Evolutionary conservation across 2,888 invertebrate species (phyloP), one percentile per base, ranked within the genome.

Genomic region (Harpagoxenus sublaevis): DNA sequence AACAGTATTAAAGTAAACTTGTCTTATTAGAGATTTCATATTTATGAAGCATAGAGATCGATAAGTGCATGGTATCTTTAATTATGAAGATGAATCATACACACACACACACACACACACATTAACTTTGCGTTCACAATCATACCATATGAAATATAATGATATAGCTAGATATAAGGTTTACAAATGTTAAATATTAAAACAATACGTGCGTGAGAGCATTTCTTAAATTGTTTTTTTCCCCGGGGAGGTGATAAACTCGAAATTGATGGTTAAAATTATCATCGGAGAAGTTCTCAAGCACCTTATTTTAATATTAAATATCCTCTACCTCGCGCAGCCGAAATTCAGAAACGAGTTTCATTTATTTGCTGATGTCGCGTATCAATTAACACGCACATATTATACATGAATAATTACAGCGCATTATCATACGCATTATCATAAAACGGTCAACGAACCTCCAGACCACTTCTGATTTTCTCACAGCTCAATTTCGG

Each of bases 401-500:
- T 63, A 15, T 39, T 12, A 65, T 39, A 48, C 42, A 66, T 65
- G 18, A 77, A 77, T 66, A 23, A 66, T 66, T 62, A 51, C 8
- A 15, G 3, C 31, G 18, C 57, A 78, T 78, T 79, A 71, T 71
- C 71, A 73, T 78, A 55, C 9, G 18, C 8, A 6, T 35, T 35
- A 35, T 12, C 35, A 35, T 42, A 35, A 75, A 12, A 31, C 55
- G 75, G 57, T 79, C 57, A 35, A 73, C 28, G 79, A 73, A 79
- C 74, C 31, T 45, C 35, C 31, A 15, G 42, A 0, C 1, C 35
- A n/a, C 10, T 18, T 51, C 39, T 48, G 35, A 39, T 53, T 70
- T 57, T 60, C 60, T 31, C 79, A 74, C 35, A 31, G 78, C 1
- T 68, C 42, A 74, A 75, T 74, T 53, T 74, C 12, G 35, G 18